phyloP scores from a whole-genome alignment of 2,888 invertebrate species.

The Cerceris rybyensis region DNA sequence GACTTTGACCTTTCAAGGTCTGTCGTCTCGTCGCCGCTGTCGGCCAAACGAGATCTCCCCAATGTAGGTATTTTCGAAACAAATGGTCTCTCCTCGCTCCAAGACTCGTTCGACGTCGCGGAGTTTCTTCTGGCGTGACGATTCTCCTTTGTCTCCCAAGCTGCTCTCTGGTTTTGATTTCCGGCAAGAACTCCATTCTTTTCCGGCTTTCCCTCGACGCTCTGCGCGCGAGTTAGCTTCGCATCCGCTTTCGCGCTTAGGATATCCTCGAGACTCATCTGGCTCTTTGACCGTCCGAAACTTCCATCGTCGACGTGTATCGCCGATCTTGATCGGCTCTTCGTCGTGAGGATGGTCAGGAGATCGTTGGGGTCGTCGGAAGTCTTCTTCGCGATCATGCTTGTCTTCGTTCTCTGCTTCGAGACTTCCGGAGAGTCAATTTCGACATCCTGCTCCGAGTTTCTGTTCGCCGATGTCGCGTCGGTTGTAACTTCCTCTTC shows the following conservation, averaged over 20 bases:
- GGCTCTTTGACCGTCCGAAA: constrained; percentile 71
- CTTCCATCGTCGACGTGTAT: constrained; percentile 75
- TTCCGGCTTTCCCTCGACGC: constrained; percentile 42
- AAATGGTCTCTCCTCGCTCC: constrained; percentile 68
- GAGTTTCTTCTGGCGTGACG: constrained; percentile 44
- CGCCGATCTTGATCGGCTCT: constrained; percentile 75
- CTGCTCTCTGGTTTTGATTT: constrained; percentile 11
- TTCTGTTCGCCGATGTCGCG: constrained; percentile 22
- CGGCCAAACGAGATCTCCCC: constrained; percentile 54
- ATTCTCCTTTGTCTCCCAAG: constrained; percentile 53
- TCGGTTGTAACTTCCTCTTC: constrained; percentile 40
- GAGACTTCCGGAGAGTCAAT: constrained; percentile 10
- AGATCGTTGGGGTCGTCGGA: constrained; percentile 70
- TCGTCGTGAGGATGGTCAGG: constrained; percentile 75
- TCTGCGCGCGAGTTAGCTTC: constrained; percentile 57
- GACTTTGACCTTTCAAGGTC: constrained; percentile 59
- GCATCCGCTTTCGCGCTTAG: constrained; percentile 67
- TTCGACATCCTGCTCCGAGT: constrained; percentile 24
- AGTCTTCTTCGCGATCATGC: constrained; percentile 46
- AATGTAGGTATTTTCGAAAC: constrained; percentile 73
- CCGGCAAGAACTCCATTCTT: constrained; percentile 10
- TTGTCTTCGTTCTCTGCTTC: constrained; percentile 30
- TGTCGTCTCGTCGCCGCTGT: constrained; percentile 54
- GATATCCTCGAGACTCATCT: constrained; percentile 78
- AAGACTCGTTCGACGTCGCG: constrained; percentile 57